Evolutionary conservation across 1,140 invertebrate genomes (phyloP).

Genomic region (Apis laboriosa): DNA sequence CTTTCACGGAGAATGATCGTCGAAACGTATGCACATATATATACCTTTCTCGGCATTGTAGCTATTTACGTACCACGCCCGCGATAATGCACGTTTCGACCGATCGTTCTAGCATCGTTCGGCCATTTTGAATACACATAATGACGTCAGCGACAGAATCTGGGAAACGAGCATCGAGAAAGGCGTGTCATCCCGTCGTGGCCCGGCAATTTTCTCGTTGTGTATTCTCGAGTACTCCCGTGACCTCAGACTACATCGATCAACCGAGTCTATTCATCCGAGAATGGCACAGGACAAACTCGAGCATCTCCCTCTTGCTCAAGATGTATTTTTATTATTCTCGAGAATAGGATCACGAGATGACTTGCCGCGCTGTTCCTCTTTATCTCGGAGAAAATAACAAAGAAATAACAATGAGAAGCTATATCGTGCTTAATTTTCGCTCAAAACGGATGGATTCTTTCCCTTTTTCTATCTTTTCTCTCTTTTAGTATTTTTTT

Average conservation of each 20-base stretch:
- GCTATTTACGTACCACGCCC: slow-evolving; percentile 50
- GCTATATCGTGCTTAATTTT: background rate
- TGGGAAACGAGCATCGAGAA: slow-evolving; percentile 36
- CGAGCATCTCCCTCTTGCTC: background rate
- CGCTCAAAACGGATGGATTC: background rate
- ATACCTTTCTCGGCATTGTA: slow-evolving; percentile 42
- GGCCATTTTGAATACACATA: slow-evolving; percentile 45
- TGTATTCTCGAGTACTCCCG: background rate
- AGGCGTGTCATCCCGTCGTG: slow-evolving; percentile 28
- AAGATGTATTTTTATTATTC: background rate
- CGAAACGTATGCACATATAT: background rate
- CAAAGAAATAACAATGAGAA: background rate
- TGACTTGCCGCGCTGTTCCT: background rate
- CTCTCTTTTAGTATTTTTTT: background rate
- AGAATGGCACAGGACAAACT: background rate
- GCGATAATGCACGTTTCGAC: slow-evolving; percentile 49
- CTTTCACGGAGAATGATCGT: background rate
- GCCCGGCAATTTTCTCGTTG: background rate
- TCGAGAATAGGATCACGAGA: background rate
- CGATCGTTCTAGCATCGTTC: slow-evolving; percentile 35
- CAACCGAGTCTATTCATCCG: background rate
- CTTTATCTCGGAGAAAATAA: background rate
- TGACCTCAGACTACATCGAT: slow-evolving; percentile 28
- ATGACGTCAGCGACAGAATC: slow-evolving; percentile 42
- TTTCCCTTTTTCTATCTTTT: background rate